A percentile compares a stretch with the other conserved stretches of the same genome.
Evolutionary conservation across 2,113 vertebrate genomes (phyloP).

Genomic region (Barnardius zonarius): DNA sequence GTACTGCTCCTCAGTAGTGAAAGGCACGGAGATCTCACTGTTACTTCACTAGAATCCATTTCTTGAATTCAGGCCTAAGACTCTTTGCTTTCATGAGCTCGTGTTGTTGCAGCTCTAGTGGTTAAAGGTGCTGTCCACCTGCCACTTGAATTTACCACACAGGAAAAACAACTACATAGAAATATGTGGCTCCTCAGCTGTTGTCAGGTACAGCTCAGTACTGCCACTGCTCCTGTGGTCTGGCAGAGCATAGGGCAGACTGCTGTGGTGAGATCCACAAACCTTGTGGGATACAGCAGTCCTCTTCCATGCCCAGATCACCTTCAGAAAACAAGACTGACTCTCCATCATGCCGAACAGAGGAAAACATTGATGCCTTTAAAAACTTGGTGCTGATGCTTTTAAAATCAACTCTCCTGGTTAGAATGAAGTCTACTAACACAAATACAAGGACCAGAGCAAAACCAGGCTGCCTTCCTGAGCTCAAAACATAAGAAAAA

Average conservation of each 20-base stretch:
- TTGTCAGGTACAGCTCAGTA: not conserved
- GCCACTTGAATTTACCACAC: not conserved
- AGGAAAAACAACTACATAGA: not conserved
- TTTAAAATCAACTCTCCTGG: not conserved
- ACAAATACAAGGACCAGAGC: not conserved
- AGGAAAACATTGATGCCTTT: not conserved
- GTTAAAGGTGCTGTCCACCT: not conserved
- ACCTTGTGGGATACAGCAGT: not conserved
- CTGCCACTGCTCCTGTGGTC: not conserved
- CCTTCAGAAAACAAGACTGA: not conserved
- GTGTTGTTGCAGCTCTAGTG: rapidly evolving
- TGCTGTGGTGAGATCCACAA: not conserved
- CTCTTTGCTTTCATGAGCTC: not conserved
- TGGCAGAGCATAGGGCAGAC: not conserved
- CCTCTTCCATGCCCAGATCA: not conserved
- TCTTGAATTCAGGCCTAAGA: not conserved
- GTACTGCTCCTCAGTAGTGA: not conserved
- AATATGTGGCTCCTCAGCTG: not conserved
- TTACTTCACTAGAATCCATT: not conserved
- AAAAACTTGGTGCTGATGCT: not conserved
- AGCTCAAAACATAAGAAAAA: not conserved
- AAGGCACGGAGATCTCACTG: rapidly evolving
- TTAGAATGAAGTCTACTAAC: not conserved
- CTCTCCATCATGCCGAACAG: not conserved
- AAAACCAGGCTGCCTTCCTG: not conserved